phyloP scores from a whole-genome alignment of 2,797 vertebrate genomes.

The Fratercula arctica region DNA sequence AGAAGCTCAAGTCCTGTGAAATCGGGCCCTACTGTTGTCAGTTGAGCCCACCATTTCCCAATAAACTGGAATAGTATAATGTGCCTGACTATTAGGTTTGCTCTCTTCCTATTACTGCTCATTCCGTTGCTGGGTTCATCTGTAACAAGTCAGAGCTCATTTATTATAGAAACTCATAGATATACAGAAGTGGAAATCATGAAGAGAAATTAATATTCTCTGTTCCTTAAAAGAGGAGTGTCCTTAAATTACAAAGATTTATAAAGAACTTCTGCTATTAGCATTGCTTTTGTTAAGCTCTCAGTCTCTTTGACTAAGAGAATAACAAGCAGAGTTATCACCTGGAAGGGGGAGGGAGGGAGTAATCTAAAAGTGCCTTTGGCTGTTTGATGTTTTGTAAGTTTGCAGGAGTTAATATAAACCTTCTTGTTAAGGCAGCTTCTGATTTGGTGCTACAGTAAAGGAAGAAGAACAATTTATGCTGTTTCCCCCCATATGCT shows the following conservation, averaged over 20 bases:
- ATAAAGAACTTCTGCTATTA: not conserved
- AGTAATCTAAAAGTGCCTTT: not conserved
- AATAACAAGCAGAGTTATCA: not conserved
- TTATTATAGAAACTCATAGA: not conserved
- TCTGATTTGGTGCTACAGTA: not conserved
- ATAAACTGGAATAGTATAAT: not conserved
- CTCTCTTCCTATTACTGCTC: not conserved
- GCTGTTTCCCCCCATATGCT: rapidly evolving
- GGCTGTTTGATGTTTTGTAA: not conserved
- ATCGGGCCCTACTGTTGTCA: not conserved
- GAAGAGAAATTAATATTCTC: not conserved
- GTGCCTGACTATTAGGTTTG: not conserved
- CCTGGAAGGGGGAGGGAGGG: not conserved
- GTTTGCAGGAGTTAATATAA: not conserved
- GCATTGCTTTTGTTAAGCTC: not conserved
- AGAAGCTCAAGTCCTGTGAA: not conserved
- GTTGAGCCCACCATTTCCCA: not conserved
- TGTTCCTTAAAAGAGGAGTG: not conserved
- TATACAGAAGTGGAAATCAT: not conserved
- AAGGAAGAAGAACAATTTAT: not conserved
- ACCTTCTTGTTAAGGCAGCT: not conserved
- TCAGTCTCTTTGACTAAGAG: not conserved
- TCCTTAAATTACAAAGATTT: not conserved
- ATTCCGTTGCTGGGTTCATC: not conserved
- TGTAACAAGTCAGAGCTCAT: not conserved